Conservation (phyloP, 2,888 invertebrate genomes). For the Phlogophora meticulosa region DNA sequence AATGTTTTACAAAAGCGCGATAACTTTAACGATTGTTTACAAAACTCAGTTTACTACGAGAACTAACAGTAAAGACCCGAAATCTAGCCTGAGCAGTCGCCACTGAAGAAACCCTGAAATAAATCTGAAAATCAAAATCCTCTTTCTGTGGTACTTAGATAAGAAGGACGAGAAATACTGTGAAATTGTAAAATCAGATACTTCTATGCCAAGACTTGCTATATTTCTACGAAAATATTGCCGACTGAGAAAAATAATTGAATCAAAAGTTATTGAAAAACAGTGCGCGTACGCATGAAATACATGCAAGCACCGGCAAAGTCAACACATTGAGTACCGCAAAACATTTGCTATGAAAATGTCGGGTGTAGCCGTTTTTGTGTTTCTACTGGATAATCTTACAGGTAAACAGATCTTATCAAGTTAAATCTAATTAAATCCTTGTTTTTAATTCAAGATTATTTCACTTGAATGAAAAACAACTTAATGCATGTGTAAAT, state of each 20-base stretch:
- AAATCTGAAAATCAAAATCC: not conserved
- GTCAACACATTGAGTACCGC: conserved; percentile 18
- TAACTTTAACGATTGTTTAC: conserved; percentile 30
- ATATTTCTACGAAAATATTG: not conserved
- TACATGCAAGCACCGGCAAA: conserved; percentile 3
- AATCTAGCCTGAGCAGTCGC: not conserved
- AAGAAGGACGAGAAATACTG: not conserved
- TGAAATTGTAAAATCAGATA: not conserved
- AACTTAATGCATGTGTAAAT: too few species aligned
- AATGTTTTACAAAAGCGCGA: conserved; percentile 36
- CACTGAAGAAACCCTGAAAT: not conserved
- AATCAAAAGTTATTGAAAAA: not conserved
- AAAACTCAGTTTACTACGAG: conserved; percentile 23
- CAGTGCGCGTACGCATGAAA: conserved; percentile 5
- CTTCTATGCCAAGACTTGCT: not conserved
- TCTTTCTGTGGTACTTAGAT: too few species aligned
- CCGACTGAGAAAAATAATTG: not conserved
- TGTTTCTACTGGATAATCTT: conserved; percentile 72
- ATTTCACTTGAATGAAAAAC: too few species aligned
- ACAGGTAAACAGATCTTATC: conserved; percentile 65
- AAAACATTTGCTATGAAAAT: conserved; percentile 53
- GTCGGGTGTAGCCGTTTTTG: conserved; percentile 69
- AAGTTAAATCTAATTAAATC: too few species aligned
- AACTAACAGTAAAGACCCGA: conserved; percentile 15
- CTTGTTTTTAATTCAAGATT: too few species aligned